Evolutionary conservation across 2,888 invertebrate species (phyloP).

Genomic region (Gerosis bhagava): DNA sequence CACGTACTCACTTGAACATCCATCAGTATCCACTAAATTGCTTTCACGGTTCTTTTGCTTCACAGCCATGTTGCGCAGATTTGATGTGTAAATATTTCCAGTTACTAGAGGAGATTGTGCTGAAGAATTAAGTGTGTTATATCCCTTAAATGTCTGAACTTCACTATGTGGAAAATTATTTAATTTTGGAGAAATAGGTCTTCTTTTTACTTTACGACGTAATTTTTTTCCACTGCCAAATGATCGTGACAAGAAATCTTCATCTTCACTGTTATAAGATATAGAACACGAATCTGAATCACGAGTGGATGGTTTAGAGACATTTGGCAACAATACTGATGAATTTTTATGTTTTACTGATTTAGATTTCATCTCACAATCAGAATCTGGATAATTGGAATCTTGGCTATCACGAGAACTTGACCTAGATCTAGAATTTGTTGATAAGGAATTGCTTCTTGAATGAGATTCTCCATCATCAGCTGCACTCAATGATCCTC

Average conservation of each 20-base stretch:
- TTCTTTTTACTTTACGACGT: conserved; percentile 54
- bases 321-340: conserved; percentile 33
- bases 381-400: conserved; percentile 62
- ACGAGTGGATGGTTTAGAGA: conserved; percentile 41
- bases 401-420: conserved; percentile 61
- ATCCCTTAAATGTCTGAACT: conserved; percentile 51
- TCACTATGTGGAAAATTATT: conserved; percentile 42
- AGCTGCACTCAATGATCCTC: conserved; percentile 45
- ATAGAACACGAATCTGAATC: conserved; percentile 66
- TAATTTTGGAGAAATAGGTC: conserved; percentile 37
- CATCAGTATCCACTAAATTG: conserved; percentile 51
- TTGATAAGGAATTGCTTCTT: conserved; percentile 51
- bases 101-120: conserved; percentile 62
- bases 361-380: conserved; percentile 48
- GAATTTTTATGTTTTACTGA: conserved; percentile 36
- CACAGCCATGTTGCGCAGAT: conserved; percentile 62
- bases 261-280: conserved; percentile 67
- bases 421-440: conserved; percentile 51
- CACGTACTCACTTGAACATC: conserved; percentile 70
- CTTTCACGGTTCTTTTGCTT: conserved; percentile 43
- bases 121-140: conserved; percentile 54
- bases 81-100: conserved; percentile 67
- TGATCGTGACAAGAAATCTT: conserved; percentile 67
- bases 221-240: conserved; percentile 57
- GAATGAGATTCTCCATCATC: conserved; percentile 48